Evolutionary conservation across 2,888 invertebrate genomes (phyloP).

Genomic region (Empis stercorea): DNA sequence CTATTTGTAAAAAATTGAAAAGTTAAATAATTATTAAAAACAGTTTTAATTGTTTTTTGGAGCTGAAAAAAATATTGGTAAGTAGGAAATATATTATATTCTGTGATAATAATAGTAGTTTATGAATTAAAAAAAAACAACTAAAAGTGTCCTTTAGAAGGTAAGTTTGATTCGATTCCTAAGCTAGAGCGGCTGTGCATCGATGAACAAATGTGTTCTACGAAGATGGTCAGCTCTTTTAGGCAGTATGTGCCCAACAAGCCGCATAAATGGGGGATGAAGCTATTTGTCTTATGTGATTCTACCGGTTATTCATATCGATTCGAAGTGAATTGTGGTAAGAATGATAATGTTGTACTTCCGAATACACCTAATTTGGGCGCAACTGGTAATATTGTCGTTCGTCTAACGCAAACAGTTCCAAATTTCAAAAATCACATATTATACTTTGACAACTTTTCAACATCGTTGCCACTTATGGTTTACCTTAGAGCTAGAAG

Average conservation of each 20-base stretch:
- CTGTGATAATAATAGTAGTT: too few relatives aligned
- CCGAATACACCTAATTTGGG: neutral
- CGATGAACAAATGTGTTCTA: too few relatives aligned
- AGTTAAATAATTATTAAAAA: too few relatives aligned
- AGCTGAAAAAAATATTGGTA: too few relatives aligned
- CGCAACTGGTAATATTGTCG: neutral
- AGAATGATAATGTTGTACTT: neutral
- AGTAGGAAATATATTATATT: too few relatives aligned
- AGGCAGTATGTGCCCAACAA: neutral
- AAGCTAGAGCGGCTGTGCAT: too few relatives aligned
- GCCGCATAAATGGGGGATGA: slow-evolving; percentile 2
- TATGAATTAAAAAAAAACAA: too few relatives aligned
- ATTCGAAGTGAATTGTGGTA: neutral
- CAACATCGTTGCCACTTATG: slow-evolving; percentile 6
- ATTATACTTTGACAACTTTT: slow-evolving; percentile 8
- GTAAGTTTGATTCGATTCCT: too few relatives aligned
- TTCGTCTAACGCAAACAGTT: slow-evolving; percentile 4
- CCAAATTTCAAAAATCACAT: slow-evolving; percentile 8
- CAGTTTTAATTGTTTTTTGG: too few relatives aligned
- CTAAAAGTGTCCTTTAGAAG: too few relatives aligned
- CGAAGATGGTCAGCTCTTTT: neutral
- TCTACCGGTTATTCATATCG: neutral
- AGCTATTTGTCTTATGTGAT: neutral
- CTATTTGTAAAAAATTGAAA: too few relatives aligned
- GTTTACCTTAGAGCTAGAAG: slow-evolving; percentile 7